phyloP scores from a whole-genome alignment of 2,797 vertebrate species.

The Hypotaenidia okinawae region DNA sequence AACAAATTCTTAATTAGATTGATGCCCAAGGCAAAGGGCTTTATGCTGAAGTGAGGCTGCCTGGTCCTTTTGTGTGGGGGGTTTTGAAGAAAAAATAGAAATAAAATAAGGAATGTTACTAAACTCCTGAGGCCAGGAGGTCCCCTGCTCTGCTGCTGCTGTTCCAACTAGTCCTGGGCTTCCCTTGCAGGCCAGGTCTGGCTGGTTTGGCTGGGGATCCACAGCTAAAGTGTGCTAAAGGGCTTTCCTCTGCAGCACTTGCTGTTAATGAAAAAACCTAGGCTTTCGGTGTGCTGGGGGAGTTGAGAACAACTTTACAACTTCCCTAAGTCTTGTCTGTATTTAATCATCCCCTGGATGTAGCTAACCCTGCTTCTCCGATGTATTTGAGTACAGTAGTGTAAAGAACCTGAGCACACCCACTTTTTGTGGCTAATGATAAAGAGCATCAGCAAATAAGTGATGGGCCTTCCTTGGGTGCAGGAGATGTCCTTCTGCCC shows the following conservation, averaged over 20 bases:
- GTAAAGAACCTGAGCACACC: background rate
- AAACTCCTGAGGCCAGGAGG: background rate
- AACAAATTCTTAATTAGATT: slow-evolving; percentile 24
- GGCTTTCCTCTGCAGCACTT: background rate
- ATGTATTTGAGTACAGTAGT: fast-evolving
- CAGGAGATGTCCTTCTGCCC: background rate
- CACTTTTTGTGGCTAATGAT: fast-evolving
- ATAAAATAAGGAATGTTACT: background rate
- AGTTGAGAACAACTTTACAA: background rate
- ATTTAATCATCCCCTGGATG: background rate
- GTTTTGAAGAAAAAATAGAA: too few species aligned
- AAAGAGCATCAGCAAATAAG: background rate
- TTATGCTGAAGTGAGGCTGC: background rate
- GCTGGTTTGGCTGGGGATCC: too few species aligned
- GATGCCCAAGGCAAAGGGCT: slow-evolving; percentile 15
- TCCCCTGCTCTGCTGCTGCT: background rate
- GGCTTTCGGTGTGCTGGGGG: fast-evolving
- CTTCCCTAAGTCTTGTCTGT: background rate
- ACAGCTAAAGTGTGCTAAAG: too few species aligned
- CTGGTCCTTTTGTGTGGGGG: background rate
- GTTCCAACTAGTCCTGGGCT: background rate
- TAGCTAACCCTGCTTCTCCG: background rate
- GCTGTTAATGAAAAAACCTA: fast-evolving
- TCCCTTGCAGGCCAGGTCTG: too few species aligned
- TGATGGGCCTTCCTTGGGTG: background rate